A percentile compares a stretch with the other conserved stretches of the same genome.
These are phyloP conservation scores for Malaclemys terrapin DNA, from an alignment of 2,113 vertebrate genomes.

Conservation along the genomic window DNA sequence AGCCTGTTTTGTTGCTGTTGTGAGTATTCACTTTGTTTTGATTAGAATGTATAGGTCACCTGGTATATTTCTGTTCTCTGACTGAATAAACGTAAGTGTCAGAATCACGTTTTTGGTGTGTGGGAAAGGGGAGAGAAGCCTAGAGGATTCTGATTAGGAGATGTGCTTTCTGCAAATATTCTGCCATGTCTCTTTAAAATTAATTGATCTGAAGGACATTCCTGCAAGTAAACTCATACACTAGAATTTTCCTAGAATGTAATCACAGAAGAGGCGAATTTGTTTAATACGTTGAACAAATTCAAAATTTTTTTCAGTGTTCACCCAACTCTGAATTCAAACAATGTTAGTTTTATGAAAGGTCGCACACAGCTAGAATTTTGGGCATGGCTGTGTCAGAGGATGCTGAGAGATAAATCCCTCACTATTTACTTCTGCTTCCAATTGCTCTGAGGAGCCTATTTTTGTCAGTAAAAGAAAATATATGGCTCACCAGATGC, in stretches of 20 bases:
- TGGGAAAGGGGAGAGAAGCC: neutral
- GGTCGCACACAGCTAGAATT: neutral
- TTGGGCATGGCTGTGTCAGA: neutral
- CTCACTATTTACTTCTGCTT: neutral
- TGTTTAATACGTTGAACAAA: neutral
- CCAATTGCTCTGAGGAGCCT: constrained; percentile 5
- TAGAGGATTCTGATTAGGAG: neutral
- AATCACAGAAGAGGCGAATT: neutral
- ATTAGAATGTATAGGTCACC: neutral
- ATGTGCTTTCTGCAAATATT: neutral
- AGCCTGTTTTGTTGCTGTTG: neutral
- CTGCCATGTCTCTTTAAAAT: neutral
- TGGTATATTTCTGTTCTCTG: neutral
- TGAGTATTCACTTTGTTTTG: neutral
- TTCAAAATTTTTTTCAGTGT: neutral
- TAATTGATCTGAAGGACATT: neutral
- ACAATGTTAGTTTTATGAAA: neutral
- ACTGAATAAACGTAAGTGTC: neutral
- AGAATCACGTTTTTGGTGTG: neutral
- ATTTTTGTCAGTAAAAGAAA: constrained; percentile 34
- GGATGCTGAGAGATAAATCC: neutral
- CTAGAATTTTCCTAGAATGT: neutral
- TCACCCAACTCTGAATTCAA: neutral
- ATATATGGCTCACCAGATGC: neutral
- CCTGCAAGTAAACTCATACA: neutral